These are phyloP conservation scores for Acrobasis consociella DNA, from an alignment of 2,888 invertebrate species.

Conservation along the genomic window DNA sequence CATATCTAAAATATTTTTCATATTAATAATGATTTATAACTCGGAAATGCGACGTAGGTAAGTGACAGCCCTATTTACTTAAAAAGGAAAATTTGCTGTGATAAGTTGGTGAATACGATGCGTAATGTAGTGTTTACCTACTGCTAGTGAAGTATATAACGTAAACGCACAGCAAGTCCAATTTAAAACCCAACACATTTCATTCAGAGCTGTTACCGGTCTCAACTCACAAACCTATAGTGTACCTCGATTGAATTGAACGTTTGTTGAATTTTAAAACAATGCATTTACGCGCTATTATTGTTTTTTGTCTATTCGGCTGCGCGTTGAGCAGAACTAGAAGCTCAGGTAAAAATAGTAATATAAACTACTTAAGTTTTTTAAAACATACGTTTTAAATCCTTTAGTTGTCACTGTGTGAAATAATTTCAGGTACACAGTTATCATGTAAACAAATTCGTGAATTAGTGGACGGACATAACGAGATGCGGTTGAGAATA, in stretches of 20 bases:
- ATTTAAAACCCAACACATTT: constrained; percentile 15
- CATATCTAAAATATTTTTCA: neutral
- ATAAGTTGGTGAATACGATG: constrained; percentile 21
- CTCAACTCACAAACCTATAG: constrained; percentile 3
- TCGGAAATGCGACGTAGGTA: neutral
- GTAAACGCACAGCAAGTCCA: constrained; percentile 22
- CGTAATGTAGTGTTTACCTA: constrained; percentile 21
- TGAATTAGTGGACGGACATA: constrained; percentile 49
- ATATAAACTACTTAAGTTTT: too few species aligned
- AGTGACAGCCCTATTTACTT: constrained; percentile 8
- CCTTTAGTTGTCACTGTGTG: neutral
- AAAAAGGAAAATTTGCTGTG: constrained; percentile 13
- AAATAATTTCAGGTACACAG: constrained; percentile 3
- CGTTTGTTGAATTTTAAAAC: constrained; percentile 22
- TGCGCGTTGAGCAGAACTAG: neutral
- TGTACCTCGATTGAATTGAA: neutral
- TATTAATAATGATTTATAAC: constrained; percentile 1
- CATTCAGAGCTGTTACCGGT: constrained; percentile 14
- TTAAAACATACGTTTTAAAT: neutral
- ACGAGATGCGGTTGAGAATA: constrained; percentile 39
- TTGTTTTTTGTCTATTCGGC: constrained; percentile 10
- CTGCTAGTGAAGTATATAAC: constrained; percentile 28
- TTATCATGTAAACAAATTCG: constrained; percentile 47
- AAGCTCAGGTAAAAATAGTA: too few species aligned
- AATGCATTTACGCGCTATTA: constrained; percentile 26